Conservation (phyloP, 2,888 invertebrate species). For the Graphium colonna region DNA sequence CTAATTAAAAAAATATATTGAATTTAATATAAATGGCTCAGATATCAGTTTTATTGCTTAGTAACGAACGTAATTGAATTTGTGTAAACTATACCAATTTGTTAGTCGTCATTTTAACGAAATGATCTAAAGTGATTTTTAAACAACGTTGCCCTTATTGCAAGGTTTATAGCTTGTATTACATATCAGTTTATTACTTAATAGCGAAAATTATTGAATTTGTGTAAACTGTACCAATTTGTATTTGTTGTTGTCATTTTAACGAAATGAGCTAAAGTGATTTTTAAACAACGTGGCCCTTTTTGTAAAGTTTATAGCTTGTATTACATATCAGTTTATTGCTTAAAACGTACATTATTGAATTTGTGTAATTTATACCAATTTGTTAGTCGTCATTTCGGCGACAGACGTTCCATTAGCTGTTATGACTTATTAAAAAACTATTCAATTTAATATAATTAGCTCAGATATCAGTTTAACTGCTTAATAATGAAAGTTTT, state of each 20-base stretch:
- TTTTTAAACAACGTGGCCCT: no score
- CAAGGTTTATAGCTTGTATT: no score
- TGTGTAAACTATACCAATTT: background rate
- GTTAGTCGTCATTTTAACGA: slow-evolving; percentile 7
- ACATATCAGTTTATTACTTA: slow-evolving; percentile 16
- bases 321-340: slow-evolving; percentile 14
- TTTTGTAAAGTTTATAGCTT: no score
- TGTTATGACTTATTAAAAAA: no score
- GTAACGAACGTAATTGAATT: slow-evolving; percentile 2
- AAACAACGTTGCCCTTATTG: no score
- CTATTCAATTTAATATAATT: no score
- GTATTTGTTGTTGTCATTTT: slow-evolving; percentile 9
- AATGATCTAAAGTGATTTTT: no score
- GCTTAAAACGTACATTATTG: slow-evolving; percentile 5
- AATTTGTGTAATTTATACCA: background rate
- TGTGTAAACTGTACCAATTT: background rate
- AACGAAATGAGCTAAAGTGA: no score
- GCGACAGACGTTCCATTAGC: no score
- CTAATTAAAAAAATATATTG: background rate
- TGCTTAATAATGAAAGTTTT: no score
- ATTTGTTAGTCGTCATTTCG: slow-evolving; percentile 3
- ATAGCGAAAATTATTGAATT: slow-evolving; percentile 1
- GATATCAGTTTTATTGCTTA: slow-evolving; percentile 14
- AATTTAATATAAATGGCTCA: background rate
- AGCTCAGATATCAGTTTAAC: no score